These are phyloP conservation scores for Andrena minutula DNA, from an alignment of 2,888 invertebrate genomes.

Conservation along the genomic window DNA sequence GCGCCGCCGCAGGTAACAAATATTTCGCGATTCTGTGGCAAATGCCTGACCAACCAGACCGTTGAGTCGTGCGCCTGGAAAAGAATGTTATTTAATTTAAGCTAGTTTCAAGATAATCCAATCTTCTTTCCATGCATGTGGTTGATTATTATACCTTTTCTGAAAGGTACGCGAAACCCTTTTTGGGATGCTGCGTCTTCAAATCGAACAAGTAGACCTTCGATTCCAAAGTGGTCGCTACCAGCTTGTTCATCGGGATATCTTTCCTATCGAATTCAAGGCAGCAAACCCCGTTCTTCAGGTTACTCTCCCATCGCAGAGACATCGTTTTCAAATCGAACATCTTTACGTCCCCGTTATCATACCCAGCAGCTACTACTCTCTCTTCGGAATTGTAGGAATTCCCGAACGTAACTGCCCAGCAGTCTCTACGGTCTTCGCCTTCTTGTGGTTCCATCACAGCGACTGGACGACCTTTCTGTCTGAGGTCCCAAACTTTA, in stretches of 20 bases:
- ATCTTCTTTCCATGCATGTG: conserved; percentile 88
- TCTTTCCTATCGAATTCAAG: conserved; percentile 97
- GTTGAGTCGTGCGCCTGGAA: conserved; percentile 89
- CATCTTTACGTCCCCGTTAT: conserved; percentile 98
- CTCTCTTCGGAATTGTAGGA: conserved; percentile 95
- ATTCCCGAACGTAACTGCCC: conserved; percentile 97
- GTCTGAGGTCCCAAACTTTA: conserved; percentile 98
- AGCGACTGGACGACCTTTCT: conserved; percentile 95
- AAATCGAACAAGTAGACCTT: conserved; percentile 96
- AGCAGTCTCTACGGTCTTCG: conserved; percentile 93
- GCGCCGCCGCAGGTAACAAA: conserved; percentile 96
- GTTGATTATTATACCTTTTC: conserved; percentile 88
- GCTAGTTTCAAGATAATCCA: conserved; percentile 85
- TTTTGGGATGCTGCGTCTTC: conserved; percentile 93
- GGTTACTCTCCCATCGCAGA: conserved; percentile 95
- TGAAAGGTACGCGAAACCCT: conserved; percentile 91
- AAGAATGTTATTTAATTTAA: background rate
- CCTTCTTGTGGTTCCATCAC: conserved; percentile 92
- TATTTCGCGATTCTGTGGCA: conserved; percentile 97
- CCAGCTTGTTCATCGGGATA: conserved; percentile 97
- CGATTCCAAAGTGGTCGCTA: conserved; percentile 95
- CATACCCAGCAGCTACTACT: conserved; percentile 95
- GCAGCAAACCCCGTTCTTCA: conserved; percentile 96
- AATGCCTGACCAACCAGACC: conserved; percentile 94
- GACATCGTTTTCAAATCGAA: conserved; percentile 95